A percentile compares a stretch with the other conserved stretches of the same genome.
Conservation (phyloP, 2,888 invertebrate genomes). For the Netelia virgata region DNA sequence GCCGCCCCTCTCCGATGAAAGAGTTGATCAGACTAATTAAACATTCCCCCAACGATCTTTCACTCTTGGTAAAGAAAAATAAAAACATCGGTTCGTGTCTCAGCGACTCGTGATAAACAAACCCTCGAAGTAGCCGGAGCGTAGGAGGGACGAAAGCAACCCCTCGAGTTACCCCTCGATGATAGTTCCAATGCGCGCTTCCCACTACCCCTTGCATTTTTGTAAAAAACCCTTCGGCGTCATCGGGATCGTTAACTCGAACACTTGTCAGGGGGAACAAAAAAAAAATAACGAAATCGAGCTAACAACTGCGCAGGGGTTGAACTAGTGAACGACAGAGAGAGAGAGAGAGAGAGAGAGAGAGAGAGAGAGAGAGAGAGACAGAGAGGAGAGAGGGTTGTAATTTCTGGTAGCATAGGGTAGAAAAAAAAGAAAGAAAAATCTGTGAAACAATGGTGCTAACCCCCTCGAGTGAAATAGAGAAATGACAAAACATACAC, state of each 20-base stretch:
- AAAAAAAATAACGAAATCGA: not conserved
- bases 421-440: slow-evolving; percentile 52
- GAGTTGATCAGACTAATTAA: too few species aligned
- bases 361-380: not conserved
- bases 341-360: not conserved
- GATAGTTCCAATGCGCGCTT: slow-evolving; percentile 24
- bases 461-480: slow-evolving; percentile 40
- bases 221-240: slow-evolving; percentile 25
- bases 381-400: not conserved
- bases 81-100: too few species aligned
- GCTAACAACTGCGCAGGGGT: too few species aligned
- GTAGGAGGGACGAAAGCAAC: too few species aligned
- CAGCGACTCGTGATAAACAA: not conserved
- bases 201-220: slow-evolving; percentile 5
- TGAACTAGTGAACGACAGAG: not conserved
- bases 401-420: slow-evolving; percentile 14
- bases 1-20: too few species aligned
- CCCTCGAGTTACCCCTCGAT: not conserved
- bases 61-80: too few species aligned
- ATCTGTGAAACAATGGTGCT: slow-evolving; percentile 57
- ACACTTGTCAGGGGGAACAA: slow-evolving; percentile 29
- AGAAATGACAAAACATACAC: slow-evolving; percentile 36
- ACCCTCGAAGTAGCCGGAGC: not conserved
- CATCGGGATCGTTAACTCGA: slow-evolving; percentile 54
- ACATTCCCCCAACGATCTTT: too few species aligned